phyloP scores from a whole-genome alignment of 2,888 invertebrate genomes.

The Ecdyonurus torrentis region DNA sequence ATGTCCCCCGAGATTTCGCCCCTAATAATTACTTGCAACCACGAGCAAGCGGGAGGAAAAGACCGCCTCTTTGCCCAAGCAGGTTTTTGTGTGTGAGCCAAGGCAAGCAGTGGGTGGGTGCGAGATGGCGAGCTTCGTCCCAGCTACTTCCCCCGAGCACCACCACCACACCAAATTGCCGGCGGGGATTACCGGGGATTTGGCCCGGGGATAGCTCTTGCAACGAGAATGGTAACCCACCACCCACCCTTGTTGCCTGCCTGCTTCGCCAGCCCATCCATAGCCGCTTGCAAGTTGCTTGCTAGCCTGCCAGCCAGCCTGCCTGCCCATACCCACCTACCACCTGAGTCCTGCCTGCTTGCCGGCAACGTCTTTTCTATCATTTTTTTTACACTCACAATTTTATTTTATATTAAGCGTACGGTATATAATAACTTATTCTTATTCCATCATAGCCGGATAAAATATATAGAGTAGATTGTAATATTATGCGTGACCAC shows the following conservation, averaged over 20 bases:
- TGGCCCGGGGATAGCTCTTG: background rate
- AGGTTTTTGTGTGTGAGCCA: background rate
- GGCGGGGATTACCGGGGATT: background rate
- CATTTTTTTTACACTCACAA: background rate
- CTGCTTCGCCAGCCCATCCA: too few species aligned
- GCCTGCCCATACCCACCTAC: background rate
- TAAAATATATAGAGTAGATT: background rate
- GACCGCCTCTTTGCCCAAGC: background rate
- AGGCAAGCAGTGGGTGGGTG: background rate
- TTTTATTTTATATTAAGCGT: background rate
- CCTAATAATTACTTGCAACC: background rate
- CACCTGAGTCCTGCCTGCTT: background rate
- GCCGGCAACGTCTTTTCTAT: background rate
- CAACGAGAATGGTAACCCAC: background rate
- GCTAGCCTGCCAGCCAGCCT: too few species aligned
- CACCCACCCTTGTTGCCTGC: too few species aligned
- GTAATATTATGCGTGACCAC: background rate
- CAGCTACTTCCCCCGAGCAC: background rate
- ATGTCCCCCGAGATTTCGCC: background rate
- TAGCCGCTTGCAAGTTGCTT: too few species aligned
- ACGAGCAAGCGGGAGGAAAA: background rate
- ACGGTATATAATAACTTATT: background rate
- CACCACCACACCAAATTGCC: background rate
- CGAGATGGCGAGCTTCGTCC: background rate
- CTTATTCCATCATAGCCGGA: background rate